Conservation (phyloP, 2,797 vertebrate genomes). For the Anguilla anguilla region DNA sequence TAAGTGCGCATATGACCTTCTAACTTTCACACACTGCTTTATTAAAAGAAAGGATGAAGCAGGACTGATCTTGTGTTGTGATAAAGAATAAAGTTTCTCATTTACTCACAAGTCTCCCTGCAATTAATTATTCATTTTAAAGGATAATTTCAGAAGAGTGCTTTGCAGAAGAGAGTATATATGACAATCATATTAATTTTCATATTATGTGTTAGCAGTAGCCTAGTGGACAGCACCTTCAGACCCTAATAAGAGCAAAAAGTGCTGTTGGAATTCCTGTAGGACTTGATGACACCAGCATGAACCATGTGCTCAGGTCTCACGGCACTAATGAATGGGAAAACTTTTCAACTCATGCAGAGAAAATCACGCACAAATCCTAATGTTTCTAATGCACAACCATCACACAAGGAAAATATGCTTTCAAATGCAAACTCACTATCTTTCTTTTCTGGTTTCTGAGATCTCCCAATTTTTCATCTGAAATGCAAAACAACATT, state of each 20-base stretch:
- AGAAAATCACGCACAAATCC: conserved; percentile 16
- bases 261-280: conserved; percentile 69
- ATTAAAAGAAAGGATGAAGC: no score
- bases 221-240: conserved; percentile 74
- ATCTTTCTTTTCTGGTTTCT: conserved; percentile 91
- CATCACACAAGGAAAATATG: background rate
- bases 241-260: conserved; percentile 74
- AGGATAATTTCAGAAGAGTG: conserved; percentile 83
- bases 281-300: conserved; percentile 66
- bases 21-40: no score
- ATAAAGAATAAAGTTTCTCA: no score
- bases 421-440: conserved; percentile 76
- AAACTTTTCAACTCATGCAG: conserved; percentile 32
- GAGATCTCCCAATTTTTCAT: conserved; percentile 89
- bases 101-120: no score
- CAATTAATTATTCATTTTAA: conserved; percentile 89
- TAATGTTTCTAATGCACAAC: conserved; percentile 34
- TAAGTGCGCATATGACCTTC: background rate
- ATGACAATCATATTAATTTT: conserved; percentile 85
- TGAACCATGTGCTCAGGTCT: conserved; percentile 48
- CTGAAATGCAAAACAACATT: conserved; percentile 62
- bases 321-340: conserved; percentile 23
- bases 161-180: conserved; percentile 92
- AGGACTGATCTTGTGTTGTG: no score
- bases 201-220: conserved; percentile 86